Percentiles rank a stretch among this genome's conserved stretches.
phyloP scores from a whole-genome alignment of 2,113 vertebrate genomes.

The Electrona antarctica region DNA sequence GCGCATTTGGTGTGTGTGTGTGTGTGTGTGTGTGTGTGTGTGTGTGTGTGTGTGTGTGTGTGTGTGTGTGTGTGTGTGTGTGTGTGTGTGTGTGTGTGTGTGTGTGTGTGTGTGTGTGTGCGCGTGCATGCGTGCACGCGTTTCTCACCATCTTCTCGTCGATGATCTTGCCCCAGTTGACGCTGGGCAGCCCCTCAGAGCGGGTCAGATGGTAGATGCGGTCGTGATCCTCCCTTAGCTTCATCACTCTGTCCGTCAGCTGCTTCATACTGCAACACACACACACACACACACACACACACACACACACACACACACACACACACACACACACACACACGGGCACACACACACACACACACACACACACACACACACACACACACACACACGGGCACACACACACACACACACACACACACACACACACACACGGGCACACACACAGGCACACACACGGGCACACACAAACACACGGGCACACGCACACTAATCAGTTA shows the following conservation, averaged over 20 bases:
- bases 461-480: no score
- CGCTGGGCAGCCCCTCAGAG: conserved; percentile 80
- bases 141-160: conserved; percentile 91
- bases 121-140: background rate
- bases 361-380: background rate
- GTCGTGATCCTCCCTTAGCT: conserved; percentile 83
- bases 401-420: background rate
- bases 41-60: background rate
- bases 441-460: background rate
- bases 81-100: conserved; percentile 2
- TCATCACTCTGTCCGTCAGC: conserved; percentile 86
- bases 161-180: conserved; percentile 91
- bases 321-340: background rate
- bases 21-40: background rate
- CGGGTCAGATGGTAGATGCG: conserved; percentile 86
- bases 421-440: background rate
- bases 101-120: background rate
- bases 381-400: background rate
- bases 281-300: background rate
- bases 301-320: background rate
- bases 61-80: conserved; percentile 3
- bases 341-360: background rate
- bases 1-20: background rate
- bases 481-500: no score
- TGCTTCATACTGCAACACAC: conserved; percentile 85